Evolutionary conservation across 2,113 vertebrate species (phyloP), one percentile per base, ranked within the genome.

Genomic region (Murina feae): DNA sequence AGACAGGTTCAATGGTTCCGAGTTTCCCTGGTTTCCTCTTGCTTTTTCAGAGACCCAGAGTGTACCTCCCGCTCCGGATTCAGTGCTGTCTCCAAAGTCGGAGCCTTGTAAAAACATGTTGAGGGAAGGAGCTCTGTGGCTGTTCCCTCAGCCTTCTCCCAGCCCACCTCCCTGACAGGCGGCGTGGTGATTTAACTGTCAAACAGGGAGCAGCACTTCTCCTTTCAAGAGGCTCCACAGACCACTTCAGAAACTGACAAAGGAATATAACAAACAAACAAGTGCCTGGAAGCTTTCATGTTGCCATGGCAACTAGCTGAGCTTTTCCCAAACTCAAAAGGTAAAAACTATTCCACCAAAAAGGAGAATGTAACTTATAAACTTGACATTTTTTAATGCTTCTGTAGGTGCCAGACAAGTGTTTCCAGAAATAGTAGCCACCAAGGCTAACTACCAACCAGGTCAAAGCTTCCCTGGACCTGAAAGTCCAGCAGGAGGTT

Each of bases 231-330:
- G 96, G 91, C 97, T 97, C 97, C 97, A 97, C 97, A 97, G 95
- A 95, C 92, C 88, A 87, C 93, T 98, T 95, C 94, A 97, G 90
- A 96, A 98, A 97, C 78, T 63, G 71, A 97, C 97, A 98, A 98
- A 98, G 97, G 96, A 97, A 96, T 11, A 92, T 71, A 72, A 94
- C 96, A 97, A 98, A 97, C 65, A 97, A 98, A 98, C 97, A 97
- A 93, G 95, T 60, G 2, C 0, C 96, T 93, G 97, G 97, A 97
- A 97, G 97, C 97, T 96, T 95, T 63, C 0, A 72, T 4, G 94
- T 98, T 98, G 96, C 97, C 95, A 97, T 97, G 96, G 97, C 94
- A 98, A 98, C 98, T 86, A 92, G 92, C 93, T 96, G 97, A 90
- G 96, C 96, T 96, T 63, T 96, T 96, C 89, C 91, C 80, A 98